These are phyloP conservation scores for Istiophorus platypterus DNA, from an alignment of 2,113 vertebrate genomes.

Conservation along the genomic window DNA sequence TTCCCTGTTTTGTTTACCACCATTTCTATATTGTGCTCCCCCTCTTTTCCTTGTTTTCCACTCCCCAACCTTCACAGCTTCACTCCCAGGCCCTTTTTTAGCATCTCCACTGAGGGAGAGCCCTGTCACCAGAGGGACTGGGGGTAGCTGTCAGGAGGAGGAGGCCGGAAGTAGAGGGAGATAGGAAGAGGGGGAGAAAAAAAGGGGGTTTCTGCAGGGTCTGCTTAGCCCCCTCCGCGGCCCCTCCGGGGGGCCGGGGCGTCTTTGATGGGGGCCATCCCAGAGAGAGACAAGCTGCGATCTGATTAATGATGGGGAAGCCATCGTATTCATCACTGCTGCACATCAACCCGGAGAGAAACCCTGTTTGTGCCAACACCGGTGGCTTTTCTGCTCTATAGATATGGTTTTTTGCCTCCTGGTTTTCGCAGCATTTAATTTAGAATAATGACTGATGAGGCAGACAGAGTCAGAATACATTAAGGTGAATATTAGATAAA, in stretches of 20 bases:
- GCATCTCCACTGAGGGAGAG: constrained; percentile 36
- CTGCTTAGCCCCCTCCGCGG: constrained; percentile 23
- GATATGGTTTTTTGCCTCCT: constrained; percentile 11
- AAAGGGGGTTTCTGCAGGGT: constrained; percentile 6
- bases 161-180: constrained; percentile 1
- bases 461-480: constrained; percentile 15
- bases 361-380: constrained; percentile 40
- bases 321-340: constrained; percentile 74
- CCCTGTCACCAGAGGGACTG: constrained; percentile 35
- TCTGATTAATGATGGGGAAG: constrained; percentile 77
- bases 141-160: constrained; percentile 35
- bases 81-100: constrained; percentile 19
- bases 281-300: constrained; percentile 53
- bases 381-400: constrained; percentile 33
- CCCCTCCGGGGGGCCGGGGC: constrained; percentile 27
- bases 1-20: neutral
- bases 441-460: constrained; percentile 46
- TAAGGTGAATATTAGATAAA: constrained; percentile 42
- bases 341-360: constrained; percentile 60
- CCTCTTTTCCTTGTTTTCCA: neutral
- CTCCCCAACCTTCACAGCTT: neutral
- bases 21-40: neutral
- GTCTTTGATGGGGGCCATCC: constrained; percentile 40
- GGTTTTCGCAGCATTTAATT: constrained; percentile 57
- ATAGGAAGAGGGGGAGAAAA: neutral